Conservation (phyloP, 2,113 vertebrate genomes). For the Carassius carassius region DNA sequence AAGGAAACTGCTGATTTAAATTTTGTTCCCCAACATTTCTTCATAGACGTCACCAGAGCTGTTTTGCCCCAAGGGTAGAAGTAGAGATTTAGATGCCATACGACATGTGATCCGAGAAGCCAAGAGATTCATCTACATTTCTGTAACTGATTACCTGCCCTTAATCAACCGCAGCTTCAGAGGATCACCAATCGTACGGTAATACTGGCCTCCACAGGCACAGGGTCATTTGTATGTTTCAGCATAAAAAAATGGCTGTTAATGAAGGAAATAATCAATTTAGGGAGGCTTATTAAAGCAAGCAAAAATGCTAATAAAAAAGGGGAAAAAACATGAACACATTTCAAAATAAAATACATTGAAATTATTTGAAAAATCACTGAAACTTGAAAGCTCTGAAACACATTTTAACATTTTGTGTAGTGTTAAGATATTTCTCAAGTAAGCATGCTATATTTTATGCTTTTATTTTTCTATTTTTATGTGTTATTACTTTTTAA, state of each 20-base stretch:
- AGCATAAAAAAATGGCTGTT: background rate
- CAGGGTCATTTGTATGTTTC: background rate
- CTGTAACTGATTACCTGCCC: conserved; percentile 90
- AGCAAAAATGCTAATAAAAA: background rate
- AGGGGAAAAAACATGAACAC: background rate
- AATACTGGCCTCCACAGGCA: background rate
- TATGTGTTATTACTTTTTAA: background rate
- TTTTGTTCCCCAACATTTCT: background rate
- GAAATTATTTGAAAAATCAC: background rate
- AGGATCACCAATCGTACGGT: conserved; percentile 23
- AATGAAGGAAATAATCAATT: background rate
- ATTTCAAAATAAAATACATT: background rate
- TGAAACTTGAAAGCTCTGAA: background rate
- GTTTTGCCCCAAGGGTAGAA: conserved; percentile 90
- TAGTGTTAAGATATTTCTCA: background rate
- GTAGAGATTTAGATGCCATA: conserved; percentile 90
- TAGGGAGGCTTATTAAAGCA: background rate
- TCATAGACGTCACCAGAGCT: conserved; percentile 88
- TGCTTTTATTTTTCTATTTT: background rate
- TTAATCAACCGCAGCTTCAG: conserved; percentile 75
- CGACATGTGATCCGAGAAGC: conserved; percentile 88
- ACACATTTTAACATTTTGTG: background rate
- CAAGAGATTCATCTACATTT: conserved; percentile 87
- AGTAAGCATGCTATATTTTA: background rate
- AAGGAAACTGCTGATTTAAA: background rate